Evolutionary conservation across 1,140 invertebrate species (phyloP).

Genomic region (Hyles euphorbiae): DNA sequence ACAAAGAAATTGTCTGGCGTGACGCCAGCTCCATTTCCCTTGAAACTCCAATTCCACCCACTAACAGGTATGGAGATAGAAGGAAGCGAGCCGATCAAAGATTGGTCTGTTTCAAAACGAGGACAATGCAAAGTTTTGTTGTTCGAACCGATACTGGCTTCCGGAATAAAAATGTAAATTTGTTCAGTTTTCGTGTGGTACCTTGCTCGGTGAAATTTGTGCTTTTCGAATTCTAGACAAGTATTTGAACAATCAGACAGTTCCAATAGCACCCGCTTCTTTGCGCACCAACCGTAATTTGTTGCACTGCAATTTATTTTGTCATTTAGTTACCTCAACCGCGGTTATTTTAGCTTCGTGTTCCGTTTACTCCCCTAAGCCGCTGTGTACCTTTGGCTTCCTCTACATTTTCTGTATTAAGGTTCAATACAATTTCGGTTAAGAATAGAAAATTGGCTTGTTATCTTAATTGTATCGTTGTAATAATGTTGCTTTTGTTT

Average conservation of each 20-base stretch:
- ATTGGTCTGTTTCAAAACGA: conserved; percentile 54
- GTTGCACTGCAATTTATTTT: conserved; percentile 13
- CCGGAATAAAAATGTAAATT: conserved; percentile 59
- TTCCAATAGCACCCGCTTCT: conserved; percentile 31
- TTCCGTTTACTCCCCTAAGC: too few relatives aligned
- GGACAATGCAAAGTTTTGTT: conserved; percentile 51
- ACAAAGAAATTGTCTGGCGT: conserved; percentile 64
- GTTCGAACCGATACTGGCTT: conserved; percentile 47
- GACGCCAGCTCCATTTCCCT: conserved; percentile 38
- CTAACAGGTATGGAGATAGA: conserved; percentile 39
- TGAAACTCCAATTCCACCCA: conserved; percentile 15
- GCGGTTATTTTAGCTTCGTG: too few relatives aligned
- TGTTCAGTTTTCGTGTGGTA: conserved; percentile 39
- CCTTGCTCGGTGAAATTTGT: conserved; percentile 28
- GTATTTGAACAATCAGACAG: conserved; percentile 35
- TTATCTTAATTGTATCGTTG: too few relatives aligned
- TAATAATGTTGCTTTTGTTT: too few relatives aligned
- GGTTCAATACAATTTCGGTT: too few relatives aligned
- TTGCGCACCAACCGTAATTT: conserved; percentile 20
- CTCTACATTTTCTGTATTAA: too few relatives aligned
- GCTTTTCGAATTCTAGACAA: conserved; percentile 32
- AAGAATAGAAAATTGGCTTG: too few relatives aligned
- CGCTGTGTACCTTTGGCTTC: too few relatives aligned
- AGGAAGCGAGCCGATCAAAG: conserved; percentile 52
- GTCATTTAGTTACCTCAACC: conserved; percentile 3